phyloP scores from a whole-genome alignment of 2,113 vertebrate genomes.

The Microtus montanus region DNA sequence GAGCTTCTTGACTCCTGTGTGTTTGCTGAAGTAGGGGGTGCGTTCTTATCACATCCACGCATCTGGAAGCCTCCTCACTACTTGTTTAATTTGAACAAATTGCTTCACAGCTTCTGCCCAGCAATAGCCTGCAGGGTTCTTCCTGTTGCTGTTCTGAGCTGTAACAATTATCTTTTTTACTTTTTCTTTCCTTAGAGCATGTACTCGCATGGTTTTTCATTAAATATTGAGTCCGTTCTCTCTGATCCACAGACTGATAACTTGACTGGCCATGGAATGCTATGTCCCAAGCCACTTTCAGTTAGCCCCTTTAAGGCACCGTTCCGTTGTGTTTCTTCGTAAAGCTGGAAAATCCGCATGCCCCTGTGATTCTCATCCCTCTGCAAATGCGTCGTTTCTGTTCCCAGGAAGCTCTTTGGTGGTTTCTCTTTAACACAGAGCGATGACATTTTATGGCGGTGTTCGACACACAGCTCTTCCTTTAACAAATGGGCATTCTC shows the following conservation, averaged over 20 bases:
- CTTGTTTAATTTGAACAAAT: constrained; percentile 26
- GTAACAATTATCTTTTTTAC: not conserved
- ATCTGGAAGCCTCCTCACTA: not conserved
- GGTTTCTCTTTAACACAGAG: constrained; percentile 16
- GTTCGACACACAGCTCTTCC: not conserved
- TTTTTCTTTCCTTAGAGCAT: constrained; percentile 38
- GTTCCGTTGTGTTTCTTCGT: not conserved
- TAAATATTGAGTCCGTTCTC: constrained; percentile 13
- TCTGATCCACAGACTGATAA: constrained; percentile 33
- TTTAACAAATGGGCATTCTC: not conserved
- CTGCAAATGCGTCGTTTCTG: not conserved
- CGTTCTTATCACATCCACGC: constrained; percentile 3
- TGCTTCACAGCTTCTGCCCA: not conserved
- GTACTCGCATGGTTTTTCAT: constrained; percentile 5
- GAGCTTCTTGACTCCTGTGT: not conserved
- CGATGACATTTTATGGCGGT: constrained; percentile 30
- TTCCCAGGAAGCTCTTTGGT: constrained; percentile 25
- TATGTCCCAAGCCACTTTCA: not conserved
- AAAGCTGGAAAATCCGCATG: constrained; percentile 15
- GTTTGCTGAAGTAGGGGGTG: constrained; percentile 11
- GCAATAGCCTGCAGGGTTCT: not conserved
- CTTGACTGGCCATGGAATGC: not conserved
- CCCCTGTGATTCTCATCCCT: not conserved
- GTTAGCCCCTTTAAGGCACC: constrained; percentile 25
- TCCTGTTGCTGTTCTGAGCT: constrained; percentile 20